Evolutionary conservation across 2,797 vertebrate species (phyloP), one percentile per base, ranked within the genome.

Genomic region (Cuculus canorus): DNA sequence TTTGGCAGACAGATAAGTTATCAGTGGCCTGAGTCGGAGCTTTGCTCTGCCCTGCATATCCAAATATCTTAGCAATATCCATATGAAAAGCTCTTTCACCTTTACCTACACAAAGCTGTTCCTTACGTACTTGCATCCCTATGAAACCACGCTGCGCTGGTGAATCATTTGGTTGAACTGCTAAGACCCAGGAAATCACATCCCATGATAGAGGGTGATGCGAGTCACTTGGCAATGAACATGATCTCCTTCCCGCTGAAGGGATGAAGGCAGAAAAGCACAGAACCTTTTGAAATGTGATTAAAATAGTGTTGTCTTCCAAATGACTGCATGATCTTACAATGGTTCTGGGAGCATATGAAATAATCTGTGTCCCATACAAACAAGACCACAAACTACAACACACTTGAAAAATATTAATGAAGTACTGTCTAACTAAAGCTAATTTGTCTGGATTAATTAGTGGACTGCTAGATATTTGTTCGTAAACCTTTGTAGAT

Each of bases 61-160:
- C 78, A 48, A 24, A 76, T 5, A 6, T 2, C 43, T 25, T 1
- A 22, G 11, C 27, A 37, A 64, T 65, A 35, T 7, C 33, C 32
- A 37, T 15, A 10, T 13, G 28, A 85, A 77, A 80, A 52, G 56
- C 27, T 81, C 50, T n/a, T 12, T 10, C 69, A 52, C 73, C 66
- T 41, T 47, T 32, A 39, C 25, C 73, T 13, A 0, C 0, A 0
- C 41, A 27, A 13, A 30, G 39, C 0, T 61, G n/a, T 52, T 70
- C 60, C 1, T 48, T 16, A 18, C 4, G 7, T 22, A 9, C 5
- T 19, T 21, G 52, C 35, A 56, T 9, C 35, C 22, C 56, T 41
- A 9, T 0, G 2, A 56, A 59, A 48, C 2, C 59, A 13, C 35
- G 5, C 32, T 22, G 48, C 9, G 69, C 65, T 52, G 73, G 65